Percentiles rank a stretch among this genome's conserved stretches.
Evolutionary conservation across 1,140 invertebrate genomes (phyloP).

Genomic region (Meloidogyne exigua): DNA sequence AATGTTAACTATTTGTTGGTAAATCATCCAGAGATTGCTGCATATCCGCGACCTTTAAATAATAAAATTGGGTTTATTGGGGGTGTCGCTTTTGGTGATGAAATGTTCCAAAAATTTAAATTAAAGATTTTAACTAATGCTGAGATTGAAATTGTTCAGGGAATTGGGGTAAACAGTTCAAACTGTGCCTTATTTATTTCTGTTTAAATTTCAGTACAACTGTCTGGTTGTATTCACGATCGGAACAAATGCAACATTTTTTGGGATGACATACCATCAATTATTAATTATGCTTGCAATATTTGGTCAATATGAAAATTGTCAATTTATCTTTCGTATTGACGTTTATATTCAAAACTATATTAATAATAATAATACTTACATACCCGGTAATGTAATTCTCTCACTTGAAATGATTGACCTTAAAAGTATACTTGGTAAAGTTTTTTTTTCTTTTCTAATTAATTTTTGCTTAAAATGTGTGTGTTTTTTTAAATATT

Average conservation of each 20-base stretch:
- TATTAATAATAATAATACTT: not conserved
- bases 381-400: not conserved
- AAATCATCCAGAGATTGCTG: not conserved
- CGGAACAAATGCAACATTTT: not conserved
- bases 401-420: not conserved
- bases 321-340: not conserved
- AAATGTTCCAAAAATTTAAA: not conserved
- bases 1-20: not conserved
- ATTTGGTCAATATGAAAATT: not conserved
- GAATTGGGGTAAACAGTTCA: too few species aligned
- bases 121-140: not conserved
- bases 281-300: not conserved
- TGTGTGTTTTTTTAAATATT: too few species aligned
- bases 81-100: not conserved
- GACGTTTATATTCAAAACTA: not conserved
- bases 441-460: not conserved
- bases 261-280: not conserved
- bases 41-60: not conserved
- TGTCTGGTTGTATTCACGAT: not conserved
- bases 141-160: too few species aligned
- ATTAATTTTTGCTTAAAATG: too few species aligned
- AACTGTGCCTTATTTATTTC: too few species aligned
- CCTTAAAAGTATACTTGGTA: not conserved
- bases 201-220: not conserved
- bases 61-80: not conserved